Evolutionary conservation across 2,888 invertebrate species (phyloP), one percentile per base, ranked within the genome.

Genomic region (Lypha dubia): DNA sequence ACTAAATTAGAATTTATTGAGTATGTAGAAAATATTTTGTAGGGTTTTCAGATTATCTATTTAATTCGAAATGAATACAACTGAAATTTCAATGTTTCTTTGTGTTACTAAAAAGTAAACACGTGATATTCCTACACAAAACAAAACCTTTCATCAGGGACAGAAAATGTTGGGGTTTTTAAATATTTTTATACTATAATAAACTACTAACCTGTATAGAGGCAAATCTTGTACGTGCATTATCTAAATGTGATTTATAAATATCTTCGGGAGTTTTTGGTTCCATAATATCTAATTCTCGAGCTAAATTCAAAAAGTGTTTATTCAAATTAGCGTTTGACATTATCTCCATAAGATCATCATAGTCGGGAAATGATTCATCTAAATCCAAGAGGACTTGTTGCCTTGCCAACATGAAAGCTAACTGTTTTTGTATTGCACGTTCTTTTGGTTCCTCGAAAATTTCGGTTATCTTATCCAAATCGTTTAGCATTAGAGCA

Each of bases 231-330:
- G 96, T 95, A 38, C 97, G 93, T 0, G 95, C 95, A 75, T 96
- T 97, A 92, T 99, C 99, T 85, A 99, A 93, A 94, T 99, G 99
- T 0, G 97, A 96, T 92, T 99, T 99, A 93, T 99, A 99, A 13
- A 99, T 98, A 91, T 99, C 99, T 92, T 99, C 99, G 0, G 99
- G 99, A 0, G 97, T 96, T 93, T 99, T 99, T 0, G 99, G 98
- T 91, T 99, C 99, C 96, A 99, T 97, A 87, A 99, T 98, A 91
- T 99, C 99, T 88, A 99, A 94, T 95, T 99, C 99, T 92, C 99
- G 95, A 3, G 96, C 99, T 86, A 99, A 93, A 88, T 96, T 97
- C 41, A 98, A 93, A 92, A 99, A 99, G 91, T 98, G 96, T 87
- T 96, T 96, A 91, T 97, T 99, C 85, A 99, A 94, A 89, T 98